These are phyloP conservation scores for Lepidonotus clava DNA, from an alignment of 2,888 invertebrate species.

Conservation along the genomic window DNA sequence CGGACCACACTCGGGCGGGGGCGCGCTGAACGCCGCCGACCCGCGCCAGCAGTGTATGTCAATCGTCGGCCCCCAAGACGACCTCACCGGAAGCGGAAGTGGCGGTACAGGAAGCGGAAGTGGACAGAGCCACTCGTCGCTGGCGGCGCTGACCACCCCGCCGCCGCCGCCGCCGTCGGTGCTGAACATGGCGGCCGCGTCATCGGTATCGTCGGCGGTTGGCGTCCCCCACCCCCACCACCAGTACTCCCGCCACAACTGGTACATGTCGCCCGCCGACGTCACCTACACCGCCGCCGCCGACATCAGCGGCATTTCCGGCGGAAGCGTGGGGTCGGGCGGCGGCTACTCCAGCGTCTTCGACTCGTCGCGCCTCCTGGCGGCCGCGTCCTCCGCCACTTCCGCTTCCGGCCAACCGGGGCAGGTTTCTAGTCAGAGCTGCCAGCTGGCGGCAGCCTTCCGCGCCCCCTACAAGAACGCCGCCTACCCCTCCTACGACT, in stretches of 20 bases:
- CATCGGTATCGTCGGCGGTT: conserved; percentile 8
- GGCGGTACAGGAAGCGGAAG: not conserved
- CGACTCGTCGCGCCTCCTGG: conserved; percentile 48
- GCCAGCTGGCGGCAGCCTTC: conserved; percentile 58
- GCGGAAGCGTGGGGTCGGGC: not conserved
- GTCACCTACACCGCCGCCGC: conserved; percentile 25
- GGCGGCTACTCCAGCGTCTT: conserved; percentile 25
- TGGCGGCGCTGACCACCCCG: not conserved
- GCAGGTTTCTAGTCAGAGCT: conserved; percentile 49
- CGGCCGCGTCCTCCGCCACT: no score
- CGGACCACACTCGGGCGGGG: not conserved
- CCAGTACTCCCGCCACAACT: conserved; percentile 22
- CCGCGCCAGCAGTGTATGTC: conserved; percentile 41
- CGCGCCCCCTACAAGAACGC: conserved; percentile 54
- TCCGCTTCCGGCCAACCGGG: no score
- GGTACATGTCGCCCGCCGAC: conserved; percentile 51
- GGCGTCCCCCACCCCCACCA: no score
- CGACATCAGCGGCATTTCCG: conserved; percentile 47
- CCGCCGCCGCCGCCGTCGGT: not conserved
- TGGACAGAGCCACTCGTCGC: not conserved
- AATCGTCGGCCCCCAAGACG: conserved; percentile 22
- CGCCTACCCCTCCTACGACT: conserved; percentile 54
- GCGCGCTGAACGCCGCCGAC: not conserved
- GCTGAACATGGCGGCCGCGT: conserved; percentile 3
- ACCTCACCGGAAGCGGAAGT: not conserved